Evolutionary conservation across 1,140 invertebrate species (phyloP).

Genomic region (Tenebrio molitor): DNA sequence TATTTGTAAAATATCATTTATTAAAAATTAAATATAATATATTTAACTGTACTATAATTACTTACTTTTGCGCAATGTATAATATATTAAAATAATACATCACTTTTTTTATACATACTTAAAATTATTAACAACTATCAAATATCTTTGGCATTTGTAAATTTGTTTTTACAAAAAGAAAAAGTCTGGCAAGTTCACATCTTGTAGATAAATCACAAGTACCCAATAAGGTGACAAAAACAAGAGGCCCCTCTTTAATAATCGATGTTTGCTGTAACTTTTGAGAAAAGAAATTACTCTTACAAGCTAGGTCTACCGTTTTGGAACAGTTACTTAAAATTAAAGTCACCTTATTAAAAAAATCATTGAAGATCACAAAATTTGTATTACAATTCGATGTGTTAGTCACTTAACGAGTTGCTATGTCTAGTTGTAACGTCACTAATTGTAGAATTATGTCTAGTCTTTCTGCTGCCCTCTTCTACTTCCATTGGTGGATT

Average conservation of each 20-base stretch:
- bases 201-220: slow-evolving; percentile 32
- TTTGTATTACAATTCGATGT: slow-evolving; percentile 38
- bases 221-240: slow-evolving; percentile 20
- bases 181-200: slow-evolving; percentile 35
- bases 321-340: slow-evolving; percentile 1
- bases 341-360: slow-evolving; percentile 27
- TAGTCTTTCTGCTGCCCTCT: slow-evolving; percentile 75
- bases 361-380: slow-evolving; percentile 24
- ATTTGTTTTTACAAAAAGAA: slow-evolving; percentile 49
- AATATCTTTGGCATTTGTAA: slow-evolving; percentile 54
- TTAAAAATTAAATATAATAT: slow-evolving; percentile 56
- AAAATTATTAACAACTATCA: slow-evolving; percentile 48
- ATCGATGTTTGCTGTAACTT: slow-evolving; percentile 17
- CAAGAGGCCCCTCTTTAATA: background rate
- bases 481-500: slow-evolving; percentile 71
- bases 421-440: slow-evolving; percentile 69
- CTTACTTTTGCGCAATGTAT: slow-evolving; percentile 49
- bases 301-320: too few relatives aligned
- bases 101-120: slow-evolving; percentile 32
- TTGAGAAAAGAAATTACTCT: background rate
- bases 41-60: slow-evolving; percentile 45
- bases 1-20: slow-evolving; percentile 54
- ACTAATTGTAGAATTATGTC: slow-evolving; percentile 75
- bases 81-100: slow-evolving; percentile 52
- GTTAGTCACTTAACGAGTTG: slow-evolving; percentile 74